Conservation (phyloP, 2,797 vertebrate genomes). For the Coluber constrictor region DNA sequence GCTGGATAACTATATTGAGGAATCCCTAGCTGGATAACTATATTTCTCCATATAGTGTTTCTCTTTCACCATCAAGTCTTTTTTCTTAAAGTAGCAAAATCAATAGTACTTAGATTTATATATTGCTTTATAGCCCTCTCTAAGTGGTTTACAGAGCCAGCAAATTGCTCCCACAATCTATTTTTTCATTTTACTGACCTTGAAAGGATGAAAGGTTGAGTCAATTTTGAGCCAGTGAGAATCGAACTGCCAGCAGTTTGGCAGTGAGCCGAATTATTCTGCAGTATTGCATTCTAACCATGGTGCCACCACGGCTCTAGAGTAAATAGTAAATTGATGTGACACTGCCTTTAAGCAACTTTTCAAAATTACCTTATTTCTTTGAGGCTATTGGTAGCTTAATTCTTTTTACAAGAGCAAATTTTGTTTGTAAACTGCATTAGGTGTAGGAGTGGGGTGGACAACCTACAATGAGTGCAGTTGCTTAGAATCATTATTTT, state of each 20-base stretch:
- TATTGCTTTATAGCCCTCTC: neutral
- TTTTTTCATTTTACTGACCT: neutral
- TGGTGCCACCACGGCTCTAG: neutral
- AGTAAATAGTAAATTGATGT: neutral
- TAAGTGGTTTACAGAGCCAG: neutral
- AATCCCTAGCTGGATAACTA: no score
- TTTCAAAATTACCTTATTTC: neutral
- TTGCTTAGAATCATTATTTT: slow-evolving; percentile 18
- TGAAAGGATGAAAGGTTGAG: neutral
- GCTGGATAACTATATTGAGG: no score
- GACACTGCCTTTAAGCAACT: neutral
- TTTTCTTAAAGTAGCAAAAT: neutral
- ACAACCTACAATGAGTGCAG: neutral
- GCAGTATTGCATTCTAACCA: neutral
- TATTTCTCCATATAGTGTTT: neutral
- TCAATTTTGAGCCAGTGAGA: neutral
- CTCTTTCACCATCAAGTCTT: neutral
- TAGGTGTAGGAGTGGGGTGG: neutral
- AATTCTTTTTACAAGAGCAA: neutral
- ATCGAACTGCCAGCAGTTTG: neutral
- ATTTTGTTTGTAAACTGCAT: neutral
- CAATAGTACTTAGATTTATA: neutral
- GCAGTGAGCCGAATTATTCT: neutral
- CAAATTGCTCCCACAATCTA: neutral
- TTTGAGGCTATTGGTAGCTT: neutral